phyloP scores from a whole-genome alignment of 1,140 invertebrate species.

The Heterodera schachtii region DNA sequence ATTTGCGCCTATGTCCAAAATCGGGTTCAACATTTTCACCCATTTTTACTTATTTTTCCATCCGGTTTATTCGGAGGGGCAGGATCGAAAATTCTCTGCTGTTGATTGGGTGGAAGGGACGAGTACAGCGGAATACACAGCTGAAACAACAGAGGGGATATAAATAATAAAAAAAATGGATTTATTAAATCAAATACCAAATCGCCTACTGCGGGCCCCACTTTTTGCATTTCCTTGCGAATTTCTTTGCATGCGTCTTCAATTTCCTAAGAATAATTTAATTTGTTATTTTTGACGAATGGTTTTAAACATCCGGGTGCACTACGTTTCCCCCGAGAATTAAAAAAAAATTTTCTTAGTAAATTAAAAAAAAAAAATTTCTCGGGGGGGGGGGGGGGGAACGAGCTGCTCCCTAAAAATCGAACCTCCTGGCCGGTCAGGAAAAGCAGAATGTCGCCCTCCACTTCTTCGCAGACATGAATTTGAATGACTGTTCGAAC shows the following conservation, averaged over 20 bases:
- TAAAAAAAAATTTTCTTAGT: no score
- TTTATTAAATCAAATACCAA: conserved; percentile 65
- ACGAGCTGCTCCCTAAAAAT: no score
- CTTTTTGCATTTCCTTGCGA: conserved; percentile 47
- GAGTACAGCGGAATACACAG: conserved; percentile 72
- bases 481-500: conserved; percentile 49
- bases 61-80: conserved; percentile 74
- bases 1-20: no score
- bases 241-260: conserved; percentile 76
- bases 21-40: no score
- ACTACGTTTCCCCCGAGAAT: no score
- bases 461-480: conserved; percentile 36
- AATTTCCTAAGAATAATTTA: conserved; percentile 81
- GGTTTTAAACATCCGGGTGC: no score
- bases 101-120: conserved; percentile 74
- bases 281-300: neutral
- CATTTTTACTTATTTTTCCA: conserved; percentile 69
- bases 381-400: no score
- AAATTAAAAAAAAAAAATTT: no score
- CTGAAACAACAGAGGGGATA: neutral
- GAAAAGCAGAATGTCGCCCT: conserved; percentile 72
- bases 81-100: conserved; percentile 77
- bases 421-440: conserved; percentile 86
- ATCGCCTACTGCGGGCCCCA: conserved; percentile 55
- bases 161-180: neutral